Evolutionary conservation across 2,113 vertebrate genomes (phyloP).

Genomic region (Stegostoma tigrinum): DNA sequence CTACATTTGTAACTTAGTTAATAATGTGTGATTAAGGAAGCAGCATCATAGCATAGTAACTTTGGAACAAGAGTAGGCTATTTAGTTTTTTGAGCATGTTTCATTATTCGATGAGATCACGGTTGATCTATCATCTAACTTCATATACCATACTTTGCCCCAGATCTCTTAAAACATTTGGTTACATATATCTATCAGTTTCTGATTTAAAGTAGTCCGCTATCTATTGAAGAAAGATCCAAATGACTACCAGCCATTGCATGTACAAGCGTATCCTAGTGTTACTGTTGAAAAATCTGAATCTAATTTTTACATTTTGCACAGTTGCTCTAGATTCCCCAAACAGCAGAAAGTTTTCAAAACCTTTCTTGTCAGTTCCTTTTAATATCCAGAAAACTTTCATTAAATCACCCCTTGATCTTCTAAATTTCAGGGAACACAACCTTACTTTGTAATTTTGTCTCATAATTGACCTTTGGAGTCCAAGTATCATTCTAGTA

Average conservation of each 20-base stretch:
- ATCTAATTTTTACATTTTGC: too few species aligned
- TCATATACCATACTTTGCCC: not conserved
- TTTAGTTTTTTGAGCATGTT: not conserved
- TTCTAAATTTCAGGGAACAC: not conserved
- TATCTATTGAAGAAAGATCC: too few species aligned
- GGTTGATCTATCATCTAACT: not conserved
- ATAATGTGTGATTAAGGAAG: not conserved
- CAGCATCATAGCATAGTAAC: not conserved
- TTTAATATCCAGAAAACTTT: not conserved
- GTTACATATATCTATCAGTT: not conserved
- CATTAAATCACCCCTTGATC: not conserved
- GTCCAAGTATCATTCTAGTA: not conserved
- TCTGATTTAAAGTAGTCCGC: not conserved
- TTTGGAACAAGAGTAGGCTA: not conserved
- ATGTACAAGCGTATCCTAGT: too few species aligned
- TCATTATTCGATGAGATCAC: not conserved
- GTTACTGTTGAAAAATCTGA: too few species aligned
- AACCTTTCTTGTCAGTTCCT: not conserved
- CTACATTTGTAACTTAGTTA: not conserved
- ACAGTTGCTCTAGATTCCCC: not conserved
- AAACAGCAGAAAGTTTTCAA: not conserved
- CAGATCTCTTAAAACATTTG: not conserved
- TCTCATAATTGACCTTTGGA: not conserved
- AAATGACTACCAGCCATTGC: too few species aligned
- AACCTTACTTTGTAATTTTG: not conserved